These are phyloP conservation scores for Apodemia mormo DNA, from an alignment of 2,888 invertebrate genomes.

Conservation along the genomic window DNA sequence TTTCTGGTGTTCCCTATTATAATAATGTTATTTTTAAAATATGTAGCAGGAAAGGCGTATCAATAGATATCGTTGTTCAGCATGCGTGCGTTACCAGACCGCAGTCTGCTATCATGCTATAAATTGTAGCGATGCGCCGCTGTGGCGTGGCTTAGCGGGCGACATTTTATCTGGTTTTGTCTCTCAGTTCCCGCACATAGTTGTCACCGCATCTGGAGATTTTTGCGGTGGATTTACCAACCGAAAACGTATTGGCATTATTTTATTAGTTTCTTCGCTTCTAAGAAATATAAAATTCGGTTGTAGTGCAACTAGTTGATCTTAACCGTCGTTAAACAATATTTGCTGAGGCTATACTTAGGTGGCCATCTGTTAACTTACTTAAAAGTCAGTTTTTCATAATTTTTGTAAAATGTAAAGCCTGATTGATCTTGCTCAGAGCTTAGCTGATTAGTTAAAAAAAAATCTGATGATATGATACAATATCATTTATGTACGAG, in stretches of 20 bases:
- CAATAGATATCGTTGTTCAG: conserved; percentile 27
- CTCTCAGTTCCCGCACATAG: conserved; percentile 34
- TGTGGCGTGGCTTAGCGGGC: conserved; percentile 49
- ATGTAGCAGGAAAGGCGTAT: conserved; percentile 15
- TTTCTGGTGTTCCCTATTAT: neutral
- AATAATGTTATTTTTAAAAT: neutral
- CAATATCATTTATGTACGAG: too few species aligned
- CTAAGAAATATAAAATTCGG: too few species aligned
- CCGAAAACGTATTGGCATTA: conserved; percentile 16
- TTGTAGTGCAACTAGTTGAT: too few species aligned
- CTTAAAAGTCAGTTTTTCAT: too few species aligned
- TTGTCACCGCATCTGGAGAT: conserved; percentile 29
- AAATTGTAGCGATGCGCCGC: conserved; percentile 54
- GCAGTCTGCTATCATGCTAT: conserved; percentile 52
- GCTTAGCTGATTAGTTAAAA: too few species aligned
- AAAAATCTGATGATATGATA: too few species aligned
- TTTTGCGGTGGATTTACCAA: conserved; percentile 34
- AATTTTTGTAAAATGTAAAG: too few species aligned
- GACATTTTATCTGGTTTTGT: conserved; percentile 51
- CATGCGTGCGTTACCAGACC: conserved; percentile 53
- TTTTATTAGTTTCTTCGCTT: neutral
- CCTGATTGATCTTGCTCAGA: too few species aligned
- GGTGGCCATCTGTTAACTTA: too few species aligned
- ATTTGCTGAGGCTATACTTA: too few species aligned
- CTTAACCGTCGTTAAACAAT: too few species aligned